Evolutionary conservation across 2,113 vertebrate genomes (phyloP).

Genomic region (Microcebus lehilahytsara): DNA sequence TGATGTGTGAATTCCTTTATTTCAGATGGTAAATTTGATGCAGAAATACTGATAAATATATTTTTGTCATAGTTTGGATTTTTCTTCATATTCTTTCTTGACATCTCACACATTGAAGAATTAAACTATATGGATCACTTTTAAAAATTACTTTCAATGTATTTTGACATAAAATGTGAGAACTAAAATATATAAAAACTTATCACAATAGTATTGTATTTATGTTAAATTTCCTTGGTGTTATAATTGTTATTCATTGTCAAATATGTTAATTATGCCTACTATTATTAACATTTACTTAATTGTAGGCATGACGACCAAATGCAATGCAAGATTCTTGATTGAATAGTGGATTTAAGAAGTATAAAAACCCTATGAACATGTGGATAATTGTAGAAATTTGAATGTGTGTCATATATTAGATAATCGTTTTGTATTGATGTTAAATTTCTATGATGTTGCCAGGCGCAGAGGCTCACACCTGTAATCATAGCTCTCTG

Average conservation of each 20-base stretch:
- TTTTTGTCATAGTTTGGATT: conserved; percentile 30
- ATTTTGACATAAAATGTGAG: background rate
- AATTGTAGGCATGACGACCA: background rate
- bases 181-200: background rate
- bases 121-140: background rate
- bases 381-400: background rate
- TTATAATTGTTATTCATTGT: background rate
- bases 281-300: background rate
- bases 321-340: conserved; percentile 1
- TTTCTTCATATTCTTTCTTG: conserved; percentile 25
- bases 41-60: conserved; percentile 33
- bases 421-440: background rate
- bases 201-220: background rate
- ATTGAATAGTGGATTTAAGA: background rate
- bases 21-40: background rate
- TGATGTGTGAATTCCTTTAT: background rate
- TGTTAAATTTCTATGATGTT: background rate
- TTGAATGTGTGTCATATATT: background rate
- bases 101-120: conserved; percentile 18
- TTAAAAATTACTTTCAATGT: background rate
- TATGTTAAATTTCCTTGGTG: background rate
- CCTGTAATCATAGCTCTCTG: too few relatives aligned
- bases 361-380: background rate
- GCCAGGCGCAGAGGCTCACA: too few relatives aligned
- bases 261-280: background rate